Evolutionary conservation across 2,888 invertebrate species (phyloP).

Genomic region (Andricus curvator): DNA sequence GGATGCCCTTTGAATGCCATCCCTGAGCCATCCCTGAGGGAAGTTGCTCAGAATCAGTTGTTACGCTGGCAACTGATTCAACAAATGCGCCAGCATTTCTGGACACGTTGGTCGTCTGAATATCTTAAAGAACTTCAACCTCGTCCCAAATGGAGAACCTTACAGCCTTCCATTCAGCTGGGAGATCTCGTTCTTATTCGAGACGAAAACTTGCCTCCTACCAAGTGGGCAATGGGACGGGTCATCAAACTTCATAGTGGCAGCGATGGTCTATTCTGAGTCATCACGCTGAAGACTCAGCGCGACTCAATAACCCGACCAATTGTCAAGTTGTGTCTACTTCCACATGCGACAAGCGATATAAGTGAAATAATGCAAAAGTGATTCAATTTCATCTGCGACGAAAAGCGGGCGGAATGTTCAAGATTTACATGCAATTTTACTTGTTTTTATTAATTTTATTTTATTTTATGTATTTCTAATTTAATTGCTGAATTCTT

Average conservation of each 20-base stretch:
- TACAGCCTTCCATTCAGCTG: background rate
- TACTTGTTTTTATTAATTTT: too few relatives aligned
- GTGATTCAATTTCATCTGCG: too few relatives aligned
- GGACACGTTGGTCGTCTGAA: conserved; percentile 57
- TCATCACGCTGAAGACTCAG: too few relatives aligned
- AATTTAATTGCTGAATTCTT: too few relatives aligned
- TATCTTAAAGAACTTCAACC: conserved; percentile 59
- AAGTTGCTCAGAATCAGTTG: conserved; percentile 49
- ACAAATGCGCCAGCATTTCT: conserved; percentile 53
- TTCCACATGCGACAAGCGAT: too few relatives aligned
- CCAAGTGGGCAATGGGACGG: background rate
- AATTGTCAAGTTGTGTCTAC: too few relatives aligned
- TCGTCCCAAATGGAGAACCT: conserved; percentile 54
- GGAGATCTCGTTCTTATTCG: background rate
- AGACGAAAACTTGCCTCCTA: background rate
- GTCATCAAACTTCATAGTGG: background rate
- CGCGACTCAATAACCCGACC: too few relatives aligned
- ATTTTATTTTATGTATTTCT: too few relatives aligned
- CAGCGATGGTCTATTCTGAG: too few relatives aligned
- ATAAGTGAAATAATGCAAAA: too few relatives aligned
- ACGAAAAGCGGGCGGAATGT: too few relatives aligned
- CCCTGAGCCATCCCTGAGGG: conserved; percentile 57
- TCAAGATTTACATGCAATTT: too few relatives aligned
- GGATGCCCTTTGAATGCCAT: conserved; percentile 57
- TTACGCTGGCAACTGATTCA: conserved; percentile 57